Evolutionary conservation across 2,113 vertebrate species (phyloP), one percentile per base, ranked within the genome.

Genomic region (Microcebus griseorufus): DNA sequence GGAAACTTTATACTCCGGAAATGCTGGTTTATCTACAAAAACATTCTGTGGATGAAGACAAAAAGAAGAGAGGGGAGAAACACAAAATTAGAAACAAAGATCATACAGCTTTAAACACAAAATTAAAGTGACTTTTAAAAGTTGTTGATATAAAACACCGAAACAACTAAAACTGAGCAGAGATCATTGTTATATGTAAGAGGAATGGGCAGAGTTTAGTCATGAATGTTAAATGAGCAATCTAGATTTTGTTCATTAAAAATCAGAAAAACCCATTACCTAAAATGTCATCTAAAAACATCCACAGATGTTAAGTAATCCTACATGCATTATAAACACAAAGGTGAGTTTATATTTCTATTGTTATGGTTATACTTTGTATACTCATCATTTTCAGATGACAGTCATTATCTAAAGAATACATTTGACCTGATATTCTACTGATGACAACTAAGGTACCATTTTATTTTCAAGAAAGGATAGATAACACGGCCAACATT

Each of bases 1-100:
- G 45, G 99, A 99, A 96, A 99, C 99, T 98, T 99, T 99, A 97
- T 99, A 99, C 97, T 99, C 99, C 6, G 99, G 99, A 97, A 99
- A 99, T 90, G 99, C 99, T 84, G 99, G 99, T 84, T 98, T 99
- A 96, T 99, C 99, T 89, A 99, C 99, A 84, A 99, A 99, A 98
- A 99, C 99, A 92, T 99, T 99, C 99, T 99, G 98, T 96, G 84
- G 62, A 91, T 86, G 85, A 98, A 98, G 90, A 98, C 83, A 97
- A 94, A 91, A 64, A 96, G 70, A 79, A 91, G n/a, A 97, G 62
- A 86, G 83, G 60, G 79, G 93, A 78, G 45, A 76, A 2, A 45
- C 20, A 78, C 20, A 53, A 10, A 2, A 53, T 98, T 37, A 98
- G 97, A 62, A 92, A 84, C 93, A 45, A 34, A 37, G n/a, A 69